These are phyloP conservation scores for Sminthopsis crassicaudata DNA, from an alignment of 2,113 vertebrate species.

Conservation along the genomic window DNA sequence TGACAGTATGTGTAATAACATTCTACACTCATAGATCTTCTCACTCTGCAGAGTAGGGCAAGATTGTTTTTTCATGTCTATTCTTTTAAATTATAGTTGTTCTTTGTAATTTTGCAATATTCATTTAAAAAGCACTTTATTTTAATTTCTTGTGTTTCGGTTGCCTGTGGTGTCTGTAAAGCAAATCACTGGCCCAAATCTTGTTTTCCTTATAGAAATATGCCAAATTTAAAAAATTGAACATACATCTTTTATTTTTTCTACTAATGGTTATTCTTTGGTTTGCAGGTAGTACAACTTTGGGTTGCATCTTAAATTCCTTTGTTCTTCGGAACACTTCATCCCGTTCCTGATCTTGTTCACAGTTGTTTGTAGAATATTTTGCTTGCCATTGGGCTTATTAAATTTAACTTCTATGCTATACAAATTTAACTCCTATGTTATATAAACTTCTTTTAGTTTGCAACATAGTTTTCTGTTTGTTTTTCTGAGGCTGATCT, in stretches of 20 bases:
- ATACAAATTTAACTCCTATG: neutral
- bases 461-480: neutral
- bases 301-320: neutral
- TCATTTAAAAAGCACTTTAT: neutral
- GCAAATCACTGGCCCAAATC: neutral
- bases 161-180: neutral
- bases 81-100: too few relatives aligned
- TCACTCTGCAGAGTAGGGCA: too few relatives aligned
- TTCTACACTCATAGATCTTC: too few relatives aligned
- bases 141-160: neutral
- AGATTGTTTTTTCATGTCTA: too few relatives aligned
- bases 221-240: neutral
- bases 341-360: neutral
- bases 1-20: too few relatives aligned
- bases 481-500: neutral
- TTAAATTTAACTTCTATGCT: neutral
- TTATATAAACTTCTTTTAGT: neutral
- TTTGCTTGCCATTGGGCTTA: neutral
- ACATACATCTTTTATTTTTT: neutral
- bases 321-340: neutral
- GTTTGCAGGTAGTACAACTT: neutral
- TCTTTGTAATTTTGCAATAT: too few relatives aligned
- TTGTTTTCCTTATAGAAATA: neutral
- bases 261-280: neutral
- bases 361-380: neutral